These are phyloP conservation scores for Desoria tigrina DNA, from an alignment of 2,888 invertebrate genomes.

Conservation along the genomic window DNA sequence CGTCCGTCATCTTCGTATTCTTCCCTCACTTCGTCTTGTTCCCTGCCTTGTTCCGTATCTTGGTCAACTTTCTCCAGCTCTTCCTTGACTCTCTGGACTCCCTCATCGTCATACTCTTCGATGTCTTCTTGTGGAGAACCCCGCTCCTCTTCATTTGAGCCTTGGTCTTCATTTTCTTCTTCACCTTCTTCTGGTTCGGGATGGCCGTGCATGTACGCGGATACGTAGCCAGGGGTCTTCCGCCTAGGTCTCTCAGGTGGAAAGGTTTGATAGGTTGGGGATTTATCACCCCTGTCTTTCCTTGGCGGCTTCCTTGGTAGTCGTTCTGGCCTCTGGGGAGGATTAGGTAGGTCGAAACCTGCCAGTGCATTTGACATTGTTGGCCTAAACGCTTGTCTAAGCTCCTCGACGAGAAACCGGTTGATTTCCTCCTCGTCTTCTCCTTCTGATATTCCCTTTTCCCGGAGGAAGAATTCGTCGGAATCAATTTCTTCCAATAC, in stretches of 20 bases:
- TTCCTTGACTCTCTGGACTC: slow-evolving; percentile 39
- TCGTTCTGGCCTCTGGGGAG: slow-evolving; percentile 41
- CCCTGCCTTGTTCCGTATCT: slow-evolving; percentile 21
- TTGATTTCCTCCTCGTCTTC: slow-evolving; percentile 79
- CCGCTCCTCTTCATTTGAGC: slow-evolving; percentile 33
- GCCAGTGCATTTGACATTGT: slow-evolving; percentile 57
- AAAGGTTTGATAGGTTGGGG: slow-evolving; percentile 51
- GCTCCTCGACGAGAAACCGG: slow-evolving; percentile 74
- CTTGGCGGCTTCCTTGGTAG: slow-evolving; percentile 49
- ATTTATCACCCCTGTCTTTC: slow-evolving; percentile 31
- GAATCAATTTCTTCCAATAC: slow-evolving; percentile 81
- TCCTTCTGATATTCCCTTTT: slow-evolving; percentile 70
- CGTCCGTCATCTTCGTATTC: slow-evolving; percentile 48
- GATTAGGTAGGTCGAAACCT: slow-evolving; percentile 64
- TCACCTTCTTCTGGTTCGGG: slow-evolving; percentile 20
- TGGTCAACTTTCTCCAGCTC: slow-evolving; percentile 43
- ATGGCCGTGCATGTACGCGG: slow-evolving; percentile 47
- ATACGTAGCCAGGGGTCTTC: slow-evolving; percentile 50
- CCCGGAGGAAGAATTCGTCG: slow-evolving; percentile 81
- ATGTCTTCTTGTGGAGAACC: slow-evolving; percentile 24
- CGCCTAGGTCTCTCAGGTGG: slow-evolving; percentile 51
- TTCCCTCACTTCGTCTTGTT: not conserved
- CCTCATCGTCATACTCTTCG: slow-evolving; percentile 37
- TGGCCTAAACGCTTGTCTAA: slow-evolving; percentile 72
- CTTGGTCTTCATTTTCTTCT: slow-evolving; percentile 25